Base-by-base conservation (phyloP, 2,113 vertebrate genomes). In the Triplophysa siluroides region DNA sequence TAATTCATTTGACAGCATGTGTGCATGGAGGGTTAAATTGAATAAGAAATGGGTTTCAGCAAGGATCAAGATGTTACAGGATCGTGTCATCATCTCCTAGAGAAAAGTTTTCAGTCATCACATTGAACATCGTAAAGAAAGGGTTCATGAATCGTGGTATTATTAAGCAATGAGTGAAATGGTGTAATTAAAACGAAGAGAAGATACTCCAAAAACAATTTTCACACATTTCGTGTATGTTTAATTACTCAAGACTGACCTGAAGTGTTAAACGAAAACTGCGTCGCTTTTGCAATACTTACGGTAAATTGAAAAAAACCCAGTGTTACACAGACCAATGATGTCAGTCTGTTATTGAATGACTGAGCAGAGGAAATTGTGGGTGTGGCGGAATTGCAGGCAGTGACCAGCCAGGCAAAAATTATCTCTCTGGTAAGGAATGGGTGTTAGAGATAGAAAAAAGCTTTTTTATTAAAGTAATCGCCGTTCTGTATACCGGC, bases 321-420 rank as follows among this genome's bases (percentile, higher is more conserved):
- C 86, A 92, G 93, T 94, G 93, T 93, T 93, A 93, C 92, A 91
- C 90, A 93, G 91, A 92, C 92, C 91, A 90, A 91, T 90, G 94
- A 96, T 92, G 94, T 95, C 94, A 95, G 93, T 92, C 91, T 94
- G 95, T 95, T 96, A 93, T 95, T 95, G 94, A 95, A 96, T 95
- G 95, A 95, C 94, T 94, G 95, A 94, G 94, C 93, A 93, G 82
- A 92, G 92, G 83, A 89, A 83, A 89, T 92, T 94, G 90, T 94
- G 93, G 83, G 93, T 95, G 93, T 94, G 86, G 93, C 90, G 84
- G 92, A 90, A 90, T 65, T 87, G 90, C 90, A 83, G 91, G 90
- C 89, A 84, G 87, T 89, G 95, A 91, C 95, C 90, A 62, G 84
- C 87, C 94, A 92, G 50, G 94, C 93, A 68, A 90, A 97, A 96